Evolutionary conservation across 2,113 vertebrate species (phyloP).

Genomic region (Anhinga anhinga): DNA sequence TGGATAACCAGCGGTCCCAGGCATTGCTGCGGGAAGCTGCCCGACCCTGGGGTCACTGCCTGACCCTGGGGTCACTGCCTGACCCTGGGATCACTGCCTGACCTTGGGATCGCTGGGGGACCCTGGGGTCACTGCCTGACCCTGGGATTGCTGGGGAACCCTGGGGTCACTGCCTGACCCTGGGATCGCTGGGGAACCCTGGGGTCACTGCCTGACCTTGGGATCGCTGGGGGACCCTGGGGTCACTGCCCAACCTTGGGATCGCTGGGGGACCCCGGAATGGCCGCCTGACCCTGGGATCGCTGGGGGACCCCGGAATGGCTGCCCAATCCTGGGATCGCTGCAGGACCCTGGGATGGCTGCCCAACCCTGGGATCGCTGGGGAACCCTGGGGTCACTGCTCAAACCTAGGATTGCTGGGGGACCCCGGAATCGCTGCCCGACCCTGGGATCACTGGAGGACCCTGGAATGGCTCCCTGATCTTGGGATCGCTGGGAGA

Average conservation of each 20-base stretch:
- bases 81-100: rapidly evolving
- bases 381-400: rapidly evolving
- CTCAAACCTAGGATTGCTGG: rapidly evolving
- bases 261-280: rapidly evolving
- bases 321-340: rapidly evolving
- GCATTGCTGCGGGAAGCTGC: background rate
- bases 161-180: rapidly evolving
- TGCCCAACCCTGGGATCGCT: rapidly evolving
- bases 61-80: rapidly evolving
- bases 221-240: rapidly evolving
- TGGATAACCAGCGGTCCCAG: background rate
- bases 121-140: rapidly evolving
- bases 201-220: rapidly evolving
- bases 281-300: rapidly evolving
- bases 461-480: rapidly evolving
- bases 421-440: rapidly evolving
- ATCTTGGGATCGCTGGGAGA: rapidly evolving
- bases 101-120: too few species aligned
- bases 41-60: background rate
- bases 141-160: rapidly evolving
- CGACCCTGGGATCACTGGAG: rapidly evolving
- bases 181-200: rapidly evolving
- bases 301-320: rapidly evolving
- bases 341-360: rapidly evolving
- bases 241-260: rapidly evolving